Evolutionary conservation across 2,797 vertebrate species (phyloP).

Genomic region (Sebastes matsubarae): DNA sequence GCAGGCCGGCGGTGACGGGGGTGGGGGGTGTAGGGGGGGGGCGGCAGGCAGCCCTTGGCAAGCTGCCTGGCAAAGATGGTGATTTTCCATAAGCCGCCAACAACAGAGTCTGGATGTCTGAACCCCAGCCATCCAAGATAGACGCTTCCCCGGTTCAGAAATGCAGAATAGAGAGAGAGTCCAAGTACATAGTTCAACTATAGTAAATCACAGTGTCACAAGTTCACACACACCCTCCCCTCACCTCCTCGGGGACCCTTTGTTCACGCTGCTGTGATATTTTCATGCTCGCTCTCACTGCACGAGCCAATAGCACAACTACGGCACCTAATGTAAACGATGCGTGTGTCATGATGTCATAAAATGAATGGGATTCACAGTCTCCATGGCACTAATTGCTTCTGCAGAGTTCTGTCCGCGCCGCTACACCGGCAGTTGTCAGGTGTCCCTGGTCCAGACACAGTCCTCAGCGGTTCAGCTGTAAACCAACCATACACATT

Average conservation of each 20-base stretch:
- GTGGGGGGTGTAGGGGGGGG: background rate
- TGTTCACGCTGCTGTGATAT: constrained; percentile 55
- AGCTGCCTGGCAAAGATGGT: constrained; percentile 72
- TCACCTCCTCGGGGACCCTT: constrained; percentile 55
- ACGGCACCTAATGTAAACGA: constrained; percentile 40
- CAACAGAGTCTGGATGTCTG: constrained; percentile 73
- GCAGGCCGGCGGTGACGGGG: constrained; percentile 37
- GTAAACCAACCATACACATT: constrained; percentile 82
- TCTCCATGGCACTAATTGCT: constrained; percentile 46
- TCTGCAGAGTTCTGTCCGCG: constrained; percentile 20
- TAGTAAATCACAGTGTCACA: constrained; percentile 67
- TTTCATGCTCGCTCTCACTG: constrained; percentile 39
- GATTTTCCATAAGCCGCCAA: constrained; percentile 80
- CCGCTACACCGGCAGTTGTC: constrained; percentile 39
- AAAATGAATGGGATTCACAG: constrained; percentile 40
- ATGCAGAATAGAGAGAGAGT: constrained; percentile 49
- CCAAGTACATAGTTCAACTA: constrained; percentile 52
- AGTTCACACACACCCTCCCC: constrained; percentile 42
- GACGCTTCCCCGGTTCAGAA: constrained; percentile 59
- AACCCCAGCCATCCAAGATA: constrained; percentile 67
- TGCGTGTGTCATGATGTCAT: constrained; percentile 44
- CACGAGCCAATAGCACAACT: constrained; percentile 27
- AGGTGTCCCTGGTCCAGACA: constrained; percentile 71
- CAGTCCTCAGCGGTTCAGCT: constrained; percentile 78
- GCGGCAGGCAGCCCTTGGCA: constrained; percentile 54